Percentiles rank a stretch among this genome's conserved stretches.
Evolutionary conservation across 2,113 vertebrate species (phyloP).

Genomic region (Elephantulus edwardii): DNA sequence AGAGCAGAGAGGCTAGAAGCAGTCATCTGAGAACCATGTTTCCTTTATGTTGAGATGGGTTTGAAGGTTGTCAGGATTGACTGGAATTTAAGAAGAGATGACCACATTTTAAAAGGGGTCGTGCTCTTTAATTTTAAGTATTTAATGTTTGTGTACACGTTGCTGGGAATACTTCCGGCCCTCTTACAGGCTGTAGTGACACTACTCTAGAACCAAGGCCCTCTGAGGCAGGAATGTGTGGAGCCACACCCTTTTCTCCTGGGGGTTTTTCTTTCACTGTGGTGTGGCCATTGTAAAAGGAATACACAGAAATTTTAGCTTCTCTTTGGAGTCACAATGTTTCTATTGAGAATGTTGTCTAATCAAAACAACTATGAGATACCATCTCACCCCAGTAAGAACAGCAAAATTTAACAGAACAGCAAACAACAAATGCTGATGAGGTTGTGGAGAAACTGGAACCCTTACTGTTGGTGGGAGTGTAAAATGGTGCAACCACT

Average conservation of each 20-base stretch:
- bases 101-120: not conserved
- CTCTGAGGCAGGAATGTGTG: not conserved
- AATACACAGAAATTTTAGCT: conserved; percentile 30
- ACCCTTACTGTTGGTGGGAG: too few species aligned
- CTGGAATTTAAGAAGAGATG: conserved; percentile 33
- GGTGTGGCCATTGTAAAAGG: conserved; percentile 30
- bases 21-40: conserved; percentile 35
- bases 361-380: not conserved
- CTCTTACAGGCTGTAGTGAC: conserved; percentile 34
- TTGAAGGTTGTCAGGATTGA: conserved; percentile 51
- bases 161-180: not conserved
- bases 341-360: not conserved
- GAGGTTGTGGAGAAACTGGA: too few species aligned
- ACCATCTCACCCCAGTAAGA: too few species aligned
- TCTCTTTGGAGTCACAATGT: not conserved
- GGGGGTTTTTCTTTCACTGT: not conserved
- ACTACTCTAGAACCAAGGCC: conserved; percentile 42
- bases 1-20: conserved; percentile 46
- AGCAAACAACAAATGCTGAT: too few species aligned
- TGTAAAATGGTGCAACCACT: too few species aligned
- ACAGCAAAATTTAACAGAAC: too few species aligned
- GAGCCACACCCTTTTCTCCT: not conserved
- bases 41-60: conserved; percentile 36
- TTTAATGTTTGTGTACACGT: conserved; percentile 16
- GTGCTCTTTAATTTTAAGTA: not conserved